Base-by-base conservation (phyloP, 1,140 invertebrate genomes). In the Lepidurus packardi region DNA sequence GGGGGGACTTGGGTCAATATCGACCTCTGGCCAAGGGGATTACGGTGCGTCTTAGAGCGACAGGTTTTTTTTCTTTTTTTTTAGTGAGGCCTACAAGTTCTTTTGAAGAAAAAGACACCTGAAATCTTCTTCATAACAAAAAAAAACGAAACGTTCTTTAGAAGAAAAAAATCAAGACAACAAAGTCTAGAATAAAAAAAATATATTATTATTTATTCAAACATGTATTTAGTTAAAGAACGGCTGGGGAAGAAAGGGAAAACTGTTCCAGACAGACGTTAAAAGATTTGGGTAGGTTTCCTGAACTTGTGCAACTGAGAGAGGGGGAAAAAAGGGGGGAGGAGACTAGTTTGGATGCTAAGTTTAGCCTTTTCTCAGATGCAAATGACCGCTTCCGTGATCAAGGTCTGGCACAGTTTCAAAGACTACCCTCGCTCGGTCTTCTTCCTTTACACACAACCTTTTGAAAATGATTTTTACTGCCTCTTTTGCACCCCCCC, bases 311-410 rank as follows among this genome's bases (percentile, higher is more conserved):
- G 53, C 53, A 65, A 34, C 34, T 34, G 34, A 34, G 47, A 65
- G 47, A 65, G 21, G 53, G 21, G 21, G 53, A n/a, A n/a, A 47
- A 21, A 65, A 16, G 7, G 53, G 21, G 53, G 21, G 53, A 65
- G 21, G 21, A 13, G 16, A n/a, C 53, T 13, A 3, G 53, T 13
- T n/a, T 65, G 34, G 53, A 65, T 65, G 53, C 53, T 65, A 65
- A 65, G 53, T 65, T 65, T 65, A 65, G 53, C 53, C 53, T 65
- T 65, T 65, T 21, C 13, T 65, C 53, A 65, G 53, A 65, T 65
- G 53, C 53, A 65, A 65, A 65, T 65, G 53, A 65, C 53, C 53
- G 53, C 53, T 65, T 65, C 53, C 53, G 53, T 65, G 53, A 65
- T 65, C 53, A 65, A 65, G 53, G 53, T 65, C 53, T 65, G 53